A percentile compares a stretch with the other conserved stretches of the same genome.
These are phyloP conservation scores for Microvelia longipes DNA, from an alignment of 1,140 invertebrate species.

Conservation along the genomic window DNA sequence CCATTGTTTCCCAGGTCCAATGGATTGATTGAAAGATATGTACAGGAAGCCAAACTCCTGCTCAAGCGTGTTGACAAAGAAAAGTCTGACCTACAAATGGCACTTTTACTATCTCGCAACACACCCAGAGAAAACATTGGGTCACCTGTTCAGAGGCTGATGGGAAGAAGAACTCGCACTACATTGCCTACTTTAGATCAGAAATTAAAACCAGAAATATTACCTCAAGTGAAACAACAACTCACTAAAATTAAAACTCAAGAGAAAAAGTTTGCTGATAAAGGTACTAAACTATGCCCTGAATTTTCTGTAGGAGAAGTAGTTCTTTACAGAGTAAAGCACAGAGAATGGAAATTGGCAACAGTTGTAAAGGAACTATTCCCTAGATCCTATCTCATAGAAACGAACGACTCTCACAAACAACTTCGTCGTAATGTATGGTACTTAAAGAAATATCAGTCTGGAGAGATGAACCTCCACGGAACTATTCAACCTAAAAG, in stretches of 20 bases:
- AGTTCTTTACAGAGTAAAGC: neutral
- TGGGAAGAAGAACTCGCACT: neutral
- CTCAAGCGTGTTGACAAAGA: neutral
- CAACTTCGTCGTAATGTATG: too few species aligned
- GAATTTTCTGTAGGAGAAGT: neutral
- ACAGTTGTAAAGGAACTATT: neutral
- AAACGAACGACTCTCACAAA: too few species aligned
- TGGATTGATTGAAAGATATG: neutral
- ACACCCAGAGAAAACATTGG: neutral
- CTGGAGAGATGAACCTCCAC: too few species aligned
- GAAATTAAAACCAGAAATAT: neutral
- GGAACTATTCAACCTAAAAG: too few species aligned
- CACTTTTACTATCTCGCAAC: neutral
- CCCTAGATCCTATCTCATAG: neutral
- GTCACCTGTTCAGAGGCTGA: neutral
- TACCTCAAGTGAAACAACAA: neutral
- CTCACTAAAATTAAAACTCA: neutral
- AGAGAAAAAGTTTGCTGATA: neutral
- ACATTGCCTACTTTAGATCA: neutral
- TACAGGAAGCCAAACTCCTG: neutral
- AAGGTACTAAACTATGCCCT: neutral
- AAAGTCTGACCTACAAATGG: neutral
- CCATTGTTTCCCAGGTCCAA: neutral
- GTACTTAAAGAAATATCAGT: too few species aligned
- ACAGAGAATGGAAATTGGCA: neutral